phyloP scores from a whole-genome alignment of 2,888 invertebrate species.

The Thymelicus acteon region DNA sequence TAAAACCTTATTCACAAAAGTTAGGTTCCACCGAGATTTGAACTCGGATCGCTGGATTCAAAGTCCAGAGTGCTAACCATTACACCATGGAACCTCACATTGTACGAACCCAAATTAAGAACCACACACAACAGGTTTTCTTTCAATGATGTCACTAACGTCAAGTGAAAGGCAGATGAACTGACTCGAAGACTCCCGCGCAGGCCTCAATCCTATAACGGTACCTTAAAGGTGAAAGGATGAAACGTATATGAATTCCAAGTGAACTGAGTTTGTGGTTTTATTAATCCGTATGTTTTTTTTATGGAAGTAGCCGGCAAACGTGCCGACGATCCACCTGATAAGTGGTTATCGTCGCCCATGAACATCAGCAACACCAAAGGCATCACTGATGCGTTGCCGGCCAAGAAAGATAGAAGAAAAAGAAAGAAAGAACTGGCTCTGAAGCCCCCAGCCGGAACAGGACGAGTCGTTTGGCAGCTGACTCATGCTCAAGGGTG shows the following conservation, averaged over 20 bases:
- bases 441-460: too few relatives aligned
- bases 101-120: constrained; percentile 35
- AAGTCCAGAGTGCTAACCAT: constrained; percentile 93
- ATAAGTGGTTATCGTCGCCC: too few relatives aligned
- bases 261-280: too few relatives aligned
- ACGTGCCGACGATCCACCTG: too few relatives aligned
- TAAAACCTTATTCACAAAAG: constrained; percentile 45
- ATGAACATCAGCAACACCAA: too few relatives aligned
- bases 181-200: not conserved
- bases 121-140: constrained; percentile 41
- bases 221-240: not conserved
- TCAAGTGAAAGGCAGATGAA: constrained; percentile 13
- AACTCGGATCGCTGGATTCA: constrained; percentile 94
- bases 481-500: too few relatives aligned
- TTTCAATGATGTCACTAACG: not conserved
- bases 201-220: not conserved
- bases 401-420: too few relatives aligned
- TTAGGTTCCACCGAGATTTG: constrained; percentile 92
- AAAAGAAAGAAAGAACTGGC: too few relatives aligned
- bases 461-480: too few relatives aligned
- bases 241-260: not conserved
- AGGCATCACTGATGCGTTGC: too few relatives aligned
- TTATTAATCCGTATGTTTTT: too few relatives aligned
- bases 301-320: too few relatives aligned
- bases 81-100: constrained; percentile 89